phyloP scores from a whole-genome alignment of 2,888 invertebrate species.

The Chloroclystis v-ata region DNA sequence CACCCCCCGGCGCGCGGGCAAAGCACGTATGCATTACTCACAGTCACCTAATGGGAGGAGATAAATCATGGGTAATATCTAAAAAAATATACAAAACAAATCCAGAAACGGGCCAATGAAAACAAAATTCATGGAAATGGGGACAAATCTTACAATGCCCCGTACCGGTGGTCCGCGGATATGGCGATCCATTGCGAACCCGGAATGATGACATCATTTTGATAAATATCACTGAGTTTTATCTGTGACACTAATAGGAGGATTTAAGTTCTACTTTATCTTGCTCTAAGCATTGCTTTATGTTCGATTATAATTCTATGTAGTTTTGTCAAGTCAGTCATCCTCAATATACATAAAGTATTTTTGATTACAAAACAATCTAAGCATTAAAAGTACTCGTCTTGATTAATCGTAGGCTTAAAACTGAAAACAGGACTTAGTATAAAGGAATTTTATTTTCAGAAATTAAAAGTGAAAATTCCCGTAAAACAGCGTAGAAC shows the following conservation, averaged over 20 bases:
- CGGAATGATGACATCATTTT: constrained; percentile 39
- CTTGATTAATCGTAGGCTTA: too few species aligned
- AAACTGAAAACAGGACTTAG: too few species aligned
- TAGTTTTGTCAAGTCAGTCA: too few species aligned
- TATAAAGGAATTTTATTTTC: too few species aligned
- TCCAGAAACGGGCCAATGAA: constrained; percentile 63
- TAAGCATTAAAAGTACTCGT: too few species aligned
- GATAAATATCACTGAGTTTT: not conserved
- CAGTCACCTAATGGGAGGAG: constrained; percentile 72
- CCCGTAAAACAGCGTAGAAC: too few species aligned
- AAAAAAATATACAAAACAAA: constrained; percentile 61
- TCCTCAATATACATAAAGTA: too few species aligned
- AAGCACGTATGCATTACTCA: constrained; percentile 66
- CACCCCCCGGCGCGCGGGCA: constrained; percentile 66
- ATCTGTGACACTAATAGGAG: not conserved
- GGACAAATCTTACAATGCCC: constrained; percentile 70
- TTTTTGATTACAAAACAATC: too few species aligned
- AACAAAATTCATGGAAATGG: constrained; percentile 76
- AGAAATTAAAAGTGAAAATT: too few species aligned
- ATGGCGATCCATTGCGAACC: constrained; percentile 49
- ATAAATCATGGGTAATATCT: constrained; percentile 69
- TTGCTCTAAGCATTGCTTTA: too few species aligned
- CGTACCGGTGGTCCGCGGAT: constrained; percentile 58
- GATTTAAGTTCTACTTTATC: not conserved
- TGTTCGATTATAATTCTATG: too few species aligned